Evolutionary conservation across 2,113 vertebrate genomes (phyloP).

Genomic region (Ahaetulla prasina): DNA sequence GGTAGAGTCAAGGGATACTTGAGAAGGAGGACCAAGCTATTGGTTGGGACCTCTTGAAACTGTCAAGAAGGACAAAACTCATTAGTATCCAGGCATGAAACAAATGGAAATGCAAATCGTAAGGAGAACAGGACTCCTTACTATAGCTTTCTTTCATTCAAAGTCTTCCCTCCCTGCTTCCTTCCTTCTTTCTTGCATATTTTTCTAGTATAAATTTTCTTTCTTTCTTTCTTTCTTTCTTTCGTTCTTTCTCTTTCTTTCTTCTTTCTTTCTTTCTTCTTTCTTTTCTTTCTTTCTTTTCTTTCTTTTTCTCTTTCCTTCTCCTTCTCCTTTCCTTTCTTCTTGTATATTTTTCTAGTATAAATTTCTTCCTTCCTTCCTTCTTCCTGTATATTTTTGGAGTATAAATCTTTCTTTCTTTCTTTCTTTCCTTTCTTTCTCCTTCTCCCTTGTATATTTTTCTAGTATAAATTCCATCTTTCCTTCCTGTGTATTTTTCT

Average conservation of each 20-base stretch:
- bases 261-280: conserved; percentile 61
- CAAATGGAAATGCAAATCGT: conserved; percentile 59
- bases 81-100: conserved; percentile 59
- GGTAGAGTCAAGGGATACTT: not conserved
- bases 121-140: conserved; percentile 66
- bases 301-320: not conserved
- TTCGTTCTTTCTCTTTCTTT: conserved; percentile 7
- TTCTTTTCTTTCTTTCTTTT: conserved; percentile 28
- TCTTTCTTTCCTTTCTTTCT: too few species aligned
- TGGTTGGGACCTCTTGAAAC: conserved; percentile 23
- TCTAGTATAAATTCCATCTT: too few species aligned
- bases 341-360: conserved; percentile 12
- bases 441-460: conserved; percentile 55
- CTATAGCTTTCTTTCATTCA: not conserved
- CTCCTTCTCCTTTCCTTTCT: conserved; percentile 56
- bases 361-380: not conserved
- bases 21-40: not conserved
- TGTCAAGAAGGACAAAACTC: conserved; percentile 48
- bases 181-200: not conserved
- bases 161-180: conserved; percentile 61
- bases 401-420: too few species aligned
- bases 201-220: conserved; percentile 14
- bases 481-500: conserved; percentile 41
- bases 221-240: conserved; percentile 24
- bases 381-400: conserved; percentile 39